Conservation (phyloP, 2,113 vertebrate species). For the Montifringilla adamsi region DNA sequence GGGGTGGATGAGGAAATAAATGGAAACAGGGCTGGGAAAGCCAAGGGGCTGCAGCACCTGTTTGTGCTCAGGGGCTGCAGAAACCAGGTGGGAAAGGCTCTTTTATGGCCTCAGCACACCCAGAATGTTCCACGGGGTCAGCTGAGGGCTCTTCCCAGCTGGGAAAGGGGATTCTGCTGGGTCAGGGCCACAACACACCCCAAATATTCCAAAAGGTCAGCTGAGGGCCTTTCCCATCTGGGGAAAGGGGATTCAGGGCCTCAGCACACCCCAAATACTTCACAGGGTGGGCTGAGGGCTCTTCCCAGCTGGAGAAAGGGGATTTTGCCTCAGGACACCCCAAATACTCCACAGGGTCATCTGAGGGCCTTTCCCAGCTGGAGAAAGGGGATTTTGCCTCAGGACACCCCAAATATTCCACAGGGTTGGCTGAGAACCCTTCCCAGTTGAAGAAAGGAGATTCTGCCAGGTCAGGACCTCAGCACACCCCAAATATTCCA, state of each 20-base stretch:
- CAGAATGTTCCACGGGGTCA: background rate
- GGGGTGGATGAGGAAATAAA: slow-evolving; percentile 17
- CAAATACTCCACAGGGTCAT: background rate
- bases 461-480: no score
- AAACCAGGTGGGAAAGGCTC: background rate
- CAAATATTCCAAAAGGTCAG: background rate
- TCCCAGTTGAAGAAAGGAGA: background rate
- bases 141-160: background rate
- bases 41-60: background rate
- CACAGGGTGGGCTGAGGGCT: no score
- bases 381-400: background rate
- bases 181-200: no score
- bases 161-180: background rate
- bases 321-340: background rate
- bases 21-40: slow-evolving; percentile 25
- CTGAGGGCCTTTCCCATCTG: no score
- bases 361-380: background rate
- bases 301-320: background rate
- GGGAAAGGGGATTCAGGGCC: no score
- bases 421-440: background rate
- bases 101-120: background rate
- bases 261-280: no score
- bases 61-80: background rate
- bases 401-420: background rate
- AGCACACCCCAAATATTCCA: no score